Conservation (phyloP, 2,113 vertebrate species). For the Struthidea cinerea region DNA sequence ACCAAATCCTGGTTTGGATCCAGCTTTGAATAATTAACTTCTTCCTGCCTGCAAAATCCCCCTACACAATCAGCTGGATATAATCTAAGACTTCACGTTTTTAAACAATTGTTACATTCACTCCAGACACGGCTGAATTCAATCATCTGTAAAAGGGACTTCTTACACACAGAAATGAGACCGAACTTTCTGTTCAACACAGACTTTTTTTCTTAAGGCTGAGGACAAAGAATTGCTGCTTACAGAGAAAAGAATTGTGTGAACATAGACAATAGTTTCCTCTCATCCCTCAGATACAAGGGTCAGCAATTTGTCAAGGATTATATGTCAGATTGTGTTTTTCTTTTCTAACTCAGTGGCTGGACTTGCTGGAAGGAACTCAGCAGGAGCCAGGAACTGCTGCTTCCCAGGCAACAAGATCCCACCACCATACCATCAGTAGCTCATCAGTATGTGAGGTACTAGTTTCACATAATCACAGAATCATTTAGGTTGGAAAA, state of each 20-base stretch:
- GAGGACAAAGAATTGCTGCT: not conserved
- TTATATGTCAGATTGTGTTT: conserved; percentile 30
- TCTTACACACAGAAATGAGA: not conserved
- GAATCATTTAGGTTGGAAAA: not conserved
- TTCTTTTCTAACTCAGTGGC: conserved; percentile 26
- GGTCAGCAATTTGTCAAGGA: conserved; percentile 37
- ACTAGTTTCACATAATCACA: not conserved
- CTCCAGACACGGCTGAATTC: not conserved
- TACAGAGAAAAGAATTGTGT: not conserved
- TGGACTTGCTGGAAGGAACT: conserved; percentile 41
- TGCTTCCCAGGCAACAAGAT: not conserved
- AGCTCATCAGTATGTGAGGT: not conserved
- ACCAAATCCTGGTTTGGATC: not conserved
- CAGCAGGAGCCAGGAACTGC: conserved; percentile 32
- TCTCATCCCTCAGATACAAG: not conserved
- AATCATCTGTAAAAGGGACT: not conserved
- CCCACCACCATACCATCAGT: not conserved
- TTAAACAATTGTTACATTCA: not conserved
- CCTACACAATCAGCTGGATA: not conserved
- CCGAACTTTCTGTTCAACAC: not conserved
- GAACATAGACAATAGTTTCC: not conserved
- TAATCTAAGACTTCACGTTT: not conserved
- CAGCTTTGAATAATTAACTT: conserved; percentile 1
- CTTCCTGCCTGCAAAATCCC: conserved; percentile 2
- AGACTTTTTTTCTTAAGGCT: not conserved